Percentiles rank a stretch among this genome's conserved stretches.
Evolutionary conservation across 2,113 vertebrate genomes (phyloP).

Genomic region (Nycticebus coucang): DNA sequence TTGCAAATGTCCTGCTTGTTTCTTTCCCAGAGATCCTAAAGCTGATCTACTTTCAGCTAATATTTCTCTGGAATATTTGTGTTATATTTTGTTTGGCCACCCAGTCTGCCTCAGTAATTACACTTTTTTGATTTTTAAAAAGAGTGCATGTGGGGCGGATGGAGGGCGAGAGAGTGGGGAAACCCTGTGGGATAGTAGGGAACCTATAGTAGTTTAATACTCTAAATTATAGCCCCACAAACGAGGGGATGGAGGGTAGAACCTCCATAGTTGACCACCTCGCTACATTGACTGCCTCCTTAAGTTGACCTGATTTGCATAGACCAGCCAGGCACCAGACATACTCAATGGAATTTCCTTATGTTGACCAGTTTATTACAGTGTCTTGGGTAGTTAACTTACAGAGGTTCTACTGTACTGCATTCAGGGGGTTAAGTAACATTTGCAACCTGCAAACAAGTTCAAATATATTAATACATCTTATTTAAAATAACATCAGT

Average conservation of each 20-base stretch:
- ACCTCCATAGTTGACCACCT: no score
- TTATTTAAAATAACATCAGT: background rate
- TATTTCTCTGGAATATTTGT: background rate
- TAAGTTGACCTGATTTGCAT: no score
- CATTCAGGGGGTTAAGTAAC: background rate
- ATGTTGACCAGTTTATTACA: no score
- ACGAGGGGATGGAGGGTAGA: background rate
- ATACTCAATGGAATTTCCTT: no score
- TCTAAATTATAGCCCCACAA: background rate
- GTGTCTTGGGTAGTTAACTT: no score
- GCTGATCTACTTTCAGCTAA: background rate
- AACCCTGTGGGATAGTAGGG: background rate
- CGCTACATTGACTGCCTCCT: no score
- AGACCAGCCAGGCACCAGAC: no score
- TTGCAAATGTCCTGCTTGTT: background rate
- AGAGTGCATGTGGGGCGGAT: background rate
- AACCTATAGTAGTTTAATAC: background rate
- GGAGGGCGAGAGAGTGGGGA: background rate
- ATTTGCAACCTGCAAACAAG: background rate
- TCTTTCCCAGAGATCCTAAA: background rate
- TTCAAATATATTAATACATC: constrained; percentile 13
- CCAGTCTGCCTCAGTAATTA: constrained; percentile 24
- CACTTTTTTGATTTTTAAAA: background rate
- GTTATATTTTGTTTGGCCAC: background rate
- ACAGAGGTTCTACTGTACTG: background rate